phyloP scores from a whole-genome alignment of 2,113 vertebrate species.

The Catharus bicknelli region DNA sequence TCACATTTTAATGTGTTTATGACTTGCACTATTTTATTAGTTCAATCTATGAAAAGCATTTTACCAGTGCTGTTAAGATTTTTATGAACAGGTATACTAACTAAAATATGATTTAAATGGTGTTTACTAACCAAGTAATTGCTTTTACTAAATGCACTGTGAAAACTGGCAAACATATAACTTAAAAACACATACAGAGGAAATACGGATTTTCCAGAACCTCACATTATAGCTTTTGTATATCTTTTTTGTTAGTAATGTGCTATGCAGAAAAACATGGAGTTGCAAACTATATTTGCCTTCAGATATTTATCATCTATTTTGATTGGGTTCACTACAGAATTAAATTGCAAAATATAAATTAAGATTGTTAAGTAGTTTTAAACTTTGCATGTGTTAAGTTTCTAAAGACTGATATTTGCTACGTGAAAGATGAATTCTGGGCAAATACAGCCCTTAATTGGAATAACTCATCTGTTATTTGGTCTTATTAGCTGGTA shows the following conservation, averaged over 20 bases:
- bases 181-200: conserved; percentile 59
- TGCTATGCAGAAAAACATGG: conserved; percentile 43
- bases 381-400: conserved; percentile 19
- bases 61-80: conserved; percentile 61
- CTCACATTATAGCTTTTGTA: neutral
- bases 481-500: neutral
- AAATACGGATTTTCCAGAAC: conserved; percentile 67
- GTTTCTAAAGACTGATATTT: neutral
- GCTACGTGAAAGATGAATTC: conserved; percentile 17
- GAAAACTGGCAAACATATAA: conserved; percentile 70
- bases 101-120: conserved; percentile 71
- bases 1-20: conserved; percentile 75
- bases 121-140: conserved; percentile 77
- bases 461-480: neutral
- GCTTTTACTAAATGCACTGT: conserved; percentile 70
- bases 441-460: conserved; percentile 2
- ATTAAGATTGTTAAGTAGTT: conserved; percentile 8
- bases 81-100: conserved; percentile 38
- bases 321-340: conserved; percentile 46
- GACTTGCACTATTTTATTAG: conserved; percentile 72
- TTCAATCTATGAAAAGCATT: conserved; percentile 64
- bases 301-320: conserved; percentile 44
- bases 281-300: conserved; percentile 25
- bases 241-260: conserved; percentile 42
- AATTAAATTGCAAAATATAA: conserved; percentile 57